Percentiles rank a stretch among this genome's conserved stretches.
Evolutionary conservation across 2,113 vertebrate species (phyloP).

Genomic region (Gorsachius goisagi): DNA sequence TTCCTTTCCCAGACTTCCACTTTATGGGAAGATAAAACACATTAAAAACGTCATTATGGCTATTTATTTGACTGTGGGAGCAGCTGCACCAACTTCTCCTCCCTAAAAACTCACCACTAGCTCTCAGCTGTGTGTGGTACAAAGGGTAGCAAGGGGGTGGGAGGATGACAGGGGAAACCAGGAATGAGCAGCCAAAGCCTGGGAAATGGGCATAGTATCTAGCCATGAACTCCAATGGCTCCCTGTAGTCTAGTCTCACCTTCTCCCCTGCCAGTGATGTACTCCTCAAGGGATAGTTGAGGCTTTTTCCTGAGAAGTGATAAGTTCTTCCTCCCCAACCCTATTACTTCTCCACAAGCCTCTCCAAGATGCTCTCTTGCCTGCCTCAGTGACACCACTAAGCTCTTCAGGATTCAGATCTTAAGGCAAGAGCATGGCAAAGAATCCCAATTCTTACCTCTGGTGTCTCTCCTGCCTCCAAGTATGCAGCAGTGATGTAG

Average conservation of each 20-base stretch:
- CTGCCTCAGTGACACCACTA: not conserved
- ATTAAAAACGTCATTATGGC: not conserved
- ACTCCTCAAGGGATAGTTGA: not conserved
- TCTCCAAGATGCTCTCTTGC: not conserved
- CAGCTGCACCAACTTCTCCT: not conserved
- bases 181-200: not conserved
- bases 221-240: not conserved
- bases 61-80: not conserved
- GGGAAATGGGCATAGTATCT: not conserved
- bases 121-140: not conserved
- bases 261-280: not conserved
- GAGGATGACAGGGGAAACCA: not conserved
- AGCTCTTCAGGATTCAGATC: not conserved
- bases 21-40: not conserved
- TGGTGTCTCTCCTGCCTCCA: slow-evolving; percentile 74
- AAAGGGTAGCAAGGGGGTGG: not conserved
- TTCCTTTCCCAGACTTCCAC: not conserved
- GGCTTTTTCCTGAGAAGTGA: not conserved
- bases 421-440: not conserved
- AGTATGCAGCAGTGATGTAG: slow-evolving; percentile 78
- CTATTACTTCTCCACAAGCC: not conserved
- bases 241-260: not conserved
- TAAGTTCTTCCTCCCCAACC: not conserved
- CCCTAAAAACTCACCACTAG: not conserved
- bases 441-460: slow-evolving; percentile 62